Percentiles rank a stretch among this genome's conserved stretches.
These are phyloP conservation scores for Chaunax sp. DNA, from an alignment of 2,797 vertebrate genomes.

Conservation along the genomic window DNA sequence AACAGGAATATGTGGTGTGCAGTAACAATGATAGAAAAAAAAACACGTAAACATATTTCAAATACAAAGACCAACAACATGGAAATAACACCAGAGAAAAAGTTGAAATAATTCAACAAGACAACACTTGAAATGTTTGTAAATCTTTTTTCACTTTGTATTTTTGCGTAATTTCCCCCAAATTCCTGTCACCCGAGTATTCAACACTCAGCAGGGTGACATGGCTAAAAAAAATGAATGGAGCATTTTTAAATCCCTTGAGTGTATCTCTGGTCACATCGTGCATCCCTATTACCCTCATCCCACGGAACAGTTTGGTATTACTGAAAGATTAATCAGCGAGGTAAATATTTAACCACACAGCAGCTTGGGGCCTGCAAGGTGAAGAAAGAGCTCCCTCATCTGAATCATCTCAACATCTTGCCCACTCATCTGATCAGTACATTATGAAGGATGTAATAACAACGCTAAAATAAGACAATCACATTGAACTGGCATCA, in stretches of 20 bases:
- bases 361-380: slow-evolving; percentile 37
- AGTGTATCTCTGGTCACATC: slow-evolving; percentile 22
- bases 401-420: slow-evolving; percentile 42
- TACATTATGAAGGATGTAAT: background rate
- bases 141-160: slow-evolving; percentile 19
- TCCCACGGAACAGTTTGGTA: slow-evolving; percentile 47
- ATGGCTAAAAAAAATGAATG: slow-evolving; percentile 5
- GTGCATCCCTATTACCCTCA: slow-evolving; percentile 29
- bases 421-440: slow-evolving; percentile 20
- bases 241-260: background rate
- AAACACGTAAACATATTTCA: background rate
- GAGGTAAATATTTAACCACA: slow-evolving; percentile 65
- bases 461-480: background rate
- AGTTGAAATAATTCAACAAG: background rate
- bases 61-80: background rate
- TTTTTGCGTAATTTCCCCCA: slow-evolving; percentile 20
- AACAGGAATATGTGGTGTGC: slow-evolving; percentile 17
- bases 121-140: too few relatives aligned
- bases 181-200: background rate
- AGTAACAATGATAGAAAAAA: slow-evolving; percentile 25
- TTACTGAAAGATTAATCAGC: slow-evolving; percentile 66
- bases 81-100: fast-evolving
- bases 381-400: slow-evolving; percentile 49
- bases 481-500: background rate
- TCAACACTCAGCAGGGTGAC: slow-evolving; percentile 35